Base-by-base conservation (phyloP, 2,113 vertebrate species). In the Passer domesticus region DNA sequence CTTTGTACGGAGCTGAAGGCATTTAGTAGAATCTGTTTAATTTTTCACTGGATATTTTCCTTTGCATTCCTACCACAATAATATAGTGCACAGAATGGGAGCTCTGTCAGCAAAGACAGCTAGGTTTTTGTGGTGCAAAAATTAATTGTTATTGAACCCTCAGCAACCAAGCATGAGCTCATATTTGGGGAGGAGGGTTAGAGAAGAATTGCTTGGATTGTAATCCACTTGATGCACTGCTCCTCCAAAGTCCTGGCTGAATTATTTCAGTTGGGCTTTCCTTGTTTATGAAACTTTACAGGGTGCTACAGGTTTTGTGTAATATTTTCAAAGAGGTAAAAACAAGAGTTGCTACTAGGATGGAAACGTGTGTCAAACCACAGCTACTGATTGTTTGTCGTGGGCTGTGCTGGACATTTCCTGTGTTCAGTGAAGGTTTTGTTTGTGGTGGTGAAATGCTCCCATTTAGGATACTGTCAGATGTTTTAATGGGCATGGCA, bases 41-140 rank as follows among this genome's bases (percentile, higher is more conserved):
- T 87, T 96, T 88, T 64, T 75, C 35, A 35, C 56, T 90, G 85
- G 93, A 35, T 82, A 31, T 85, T 93, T 95, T 78, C 58, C 47
- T 94, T 94, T 92, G 56, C 90, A 49, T 87, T 89, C 49, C 70
- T 70, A 6, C 89, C 91, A 94, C 85, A 78, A 64, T 83, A 63
- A 68, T 68, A 52, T 1, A 53, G 49, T 67, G 87, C 83, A 31
- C 43, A 50, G 72, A 89, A 79, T 52, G 82, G 28, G 37, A 89
- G 35, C 75, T 70, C 72, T 87, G 56, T 93, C 91, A 78, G 80
- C 86, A 92, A 87, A 84, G 91, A 58, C 73, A 78, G 74, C n/a
- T 77, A 87, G 44, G 41, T 44, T 94, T 95, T 89, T 90, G 59
- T 90, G 66, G 46, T 73, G 46, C 21, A 83, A 81, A 95, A 90